phyloP scores from a whole-genome alignment of 2,888 invertebrate species.

The Tenthredo notha region DNA sequence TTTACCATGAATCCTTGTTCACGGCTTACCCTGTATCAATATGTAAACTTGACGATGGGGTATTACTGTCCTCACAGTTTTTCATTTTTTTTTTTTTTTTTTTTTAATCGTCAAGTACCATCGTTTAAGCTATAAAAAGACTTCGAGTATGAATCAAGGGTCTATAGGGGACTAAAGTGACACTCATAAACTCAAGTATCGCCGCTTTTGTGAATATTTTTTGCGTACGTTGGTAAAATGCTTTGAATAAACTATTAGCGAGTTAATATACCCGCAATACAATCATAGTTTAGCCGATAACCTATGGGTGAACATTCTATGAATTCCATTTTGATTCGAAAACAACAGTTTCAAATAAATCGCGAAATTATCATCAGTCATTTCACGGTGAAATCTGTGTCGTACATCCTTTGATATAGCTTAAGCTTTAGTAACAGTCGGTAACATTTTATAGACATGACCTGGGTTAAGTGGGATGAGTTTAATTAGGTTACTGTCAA shows the following conservation, averaged over 20 bases:
- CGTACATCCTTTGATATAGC: not conserved
- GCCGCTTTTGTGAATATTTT: conserved; percentile 35
- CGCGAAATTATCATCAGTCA: not conserved
- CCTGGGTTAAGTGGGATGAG: not conserved
- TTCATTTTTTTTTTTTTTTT: not conserved
- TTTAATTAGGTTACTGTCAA: conserved; percentile 1
- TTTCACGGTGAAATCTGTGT: not conserved
- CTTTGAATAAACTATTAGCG: conserved; percentile 34
- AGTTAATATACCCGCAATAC: not conserved
- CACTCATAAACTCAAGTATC: conserved; percentile 42
- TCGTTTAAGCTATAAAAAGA: conserved; percentile 24
- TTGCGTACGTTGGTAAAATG: not conserved
- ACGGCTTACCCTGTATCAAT: not conserved
- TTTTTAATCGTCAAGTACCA: conserved; percentile 42
- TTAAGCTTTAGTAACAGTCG: not conserved
- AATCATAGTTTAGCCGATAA: not conserved
- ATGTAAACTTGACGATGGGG: not conserved
- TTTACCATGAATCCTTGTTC: not conserved
- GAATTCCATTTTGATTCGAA: not conserved
- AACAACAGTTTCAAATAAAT: not conserved
- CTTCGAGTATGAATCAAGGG: conserved; percentile 26
- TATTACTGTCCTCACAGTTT: not conserved
- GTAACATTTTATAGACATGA: conserved; percentile 14
- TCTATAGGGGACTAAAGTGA: conserved; percentile 22
- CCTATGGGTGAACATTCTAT: not conserved